Evolutionary conservation across 2,888 invertebrate species (phyloP), one percentile per base, ranked within the genome.

Genomic region (Crocallis elinguaria): DNA sequence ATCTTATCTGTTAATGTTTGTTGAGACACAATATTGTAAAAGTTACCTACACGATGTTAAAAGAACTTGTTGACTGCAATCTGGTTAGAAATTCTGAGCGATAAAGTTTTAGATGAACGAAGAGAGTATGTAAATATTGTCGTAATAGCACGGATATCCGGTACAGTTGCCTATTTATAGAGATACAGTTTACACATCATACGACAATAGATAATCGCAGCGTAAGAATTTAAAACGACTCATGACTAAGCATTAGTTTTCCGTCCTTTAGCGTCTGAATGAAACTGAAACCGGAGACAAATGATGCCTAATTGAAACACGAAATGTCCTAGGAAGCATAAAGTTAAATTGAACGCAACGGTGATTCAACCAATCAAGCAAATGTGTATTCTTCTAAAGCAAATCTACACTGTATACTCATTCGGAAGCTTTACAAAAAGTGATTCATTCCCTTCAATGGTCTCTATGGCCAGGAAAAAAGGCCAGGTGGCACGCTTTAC

Each of bases 401-500:
- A 55, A 57, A 57, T 50, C 66, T 57, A 53, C 52, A 67, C 57
- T 74, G 78, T 77, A 73, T 79, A 74, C 62, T 67, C 71, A 73
- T 72, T 71, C 67, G 72, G 69, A 65, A 69, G 72, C 69, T 71
- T 73, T 70, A 78, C 79, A 74, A 75, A n/a, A 79, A 80, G 80
- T 84, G 82, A 85, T 84, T 87, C 82, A 85, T 79, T 73, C 73
- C 61, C 72, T 81, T 84, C 75, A 86, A 86, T 87, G 79, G 79
- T 77, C 74, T 73, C 75, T 73, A 78, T 74, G 74, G 69, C 64
- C 77, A 79, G 75, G 80, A 87, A 88, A 89, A 89, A 87, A 84
- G 79, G 74, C 89, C 89, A 89, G 89, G 88, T 89, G 89, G 86
- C 82, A 79, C 78, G 79, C 73, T 82, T n/a, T 78, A 82, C 79